Evolutionary conservation across 2,888 invertebrate species (phyloP).

Genomic region (Frankliniella intonsa): DNA sequence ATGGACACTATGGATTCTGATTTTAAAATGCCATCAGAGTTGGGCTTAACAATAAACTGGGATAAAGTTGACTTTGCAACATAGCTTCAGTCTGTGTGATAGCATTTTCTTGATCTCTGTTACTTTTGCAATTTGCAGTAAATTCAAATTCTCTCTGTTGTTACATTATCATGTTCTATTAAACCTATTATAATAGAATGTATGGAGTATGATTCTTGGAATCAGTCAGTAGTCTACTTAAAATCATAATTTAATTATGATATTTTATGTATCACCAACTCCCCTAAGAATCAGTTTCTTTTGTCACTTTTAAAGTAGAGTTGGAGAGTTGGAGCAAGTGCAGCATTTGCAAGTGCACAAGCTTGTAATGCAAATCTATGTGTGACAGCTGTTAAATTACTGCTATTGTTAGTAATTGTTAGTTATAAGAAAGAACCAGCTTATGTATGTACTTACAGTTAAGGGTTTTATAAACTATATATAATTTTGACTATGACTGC

Average conservation of each 20-base stretch:
- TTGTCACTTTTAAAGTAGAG: background rate
- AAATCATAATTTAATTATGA: background rate
- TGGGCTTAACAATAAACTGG: conserved; percentile 3
- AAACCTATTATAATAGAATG: background rate
- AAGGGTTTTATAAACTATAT: too few species aligned
- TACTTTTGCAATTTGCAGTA: background rate
- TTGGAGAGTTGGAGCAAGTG: background rate
- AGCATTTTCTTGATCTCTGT: conserved; percentile 19
- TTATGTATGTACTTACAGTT: background rate
- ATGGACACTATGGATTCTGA: conserved; percentile 58
- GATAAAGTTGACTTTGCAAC: conserved; percentile 10
- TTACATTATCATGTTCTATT: background rate
- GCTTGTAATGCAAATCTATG: background rate
- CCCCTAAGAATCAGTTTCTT: background rate
- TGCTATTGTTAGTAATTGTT: background rate
- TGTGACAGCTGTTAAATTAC: background rate
- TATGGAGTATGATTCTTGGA: background rate
- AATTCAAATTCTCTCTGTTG: background rate
- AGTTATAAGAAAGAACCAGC: background rate
- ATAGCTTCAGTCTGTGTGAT: background rate
- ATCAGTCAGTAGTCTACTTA: too few species aligned
- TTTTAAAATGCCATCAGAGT: conserved; percentile 56
- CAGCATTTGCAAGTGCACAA: background rate
- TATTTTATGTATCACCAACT: background rate
- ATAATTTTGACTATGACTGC: background rate